phyloP scores from a whole-genome alignment of 2,113 vertebrate species.

The Bos javanicus region DNA sequence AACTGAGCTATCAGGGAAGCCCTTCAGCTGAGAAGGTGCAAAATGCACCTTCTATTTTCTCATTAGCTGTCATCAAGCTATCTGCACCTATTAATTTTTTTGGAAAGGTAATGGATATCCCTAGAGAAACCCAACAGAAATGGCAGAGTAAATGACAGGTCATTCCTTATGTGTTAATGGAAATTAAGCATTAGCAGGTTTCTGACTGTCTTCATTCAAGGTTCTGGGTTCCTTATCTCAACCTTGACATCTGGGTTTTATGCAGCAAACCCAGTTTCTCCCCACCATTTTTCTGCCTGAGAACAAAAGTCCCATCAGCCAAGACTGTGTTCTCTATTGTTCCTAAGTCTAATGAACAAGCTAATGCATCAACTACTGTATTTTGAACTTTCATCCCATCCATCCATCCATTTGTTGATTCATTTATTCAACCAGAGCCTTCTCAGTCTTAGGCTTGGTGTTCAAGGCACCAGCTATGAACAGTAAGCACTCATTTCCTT shows the following conservation, averaged over 20 bases:
- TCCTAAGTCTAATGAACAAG: background rate
- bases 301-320: background rate
- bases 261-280: background rate
- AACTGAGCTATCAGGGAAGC: background rate
- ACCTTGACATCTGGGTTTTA: constrained; percentile 7
- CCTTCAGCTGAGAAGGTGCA: background rate
- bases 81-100: constrained; percentile 35
- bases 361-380: background rate
- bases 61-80: background rate
- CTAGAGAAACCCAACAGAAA: constrained; percentile 16
- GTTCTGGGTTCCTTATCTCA: constrained; percentile 23
- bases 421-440: background rate
- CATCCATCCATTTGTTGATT: background rate
- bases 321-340: background rate
- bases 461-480: background rate
- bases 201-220: constrained; percentile 7
- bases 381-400: background rate
- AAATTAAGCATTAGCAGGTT: constrained; percentile 15
- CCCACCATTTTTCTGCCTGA: background rate
- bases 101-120: constrained; percentile 31
- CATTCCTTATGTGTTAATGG: constrained; percentile 39
- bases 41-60: background rate
- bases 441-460: background rate
- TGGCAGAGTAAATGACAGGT: constrained; percentile 6
- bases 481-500: background rate